Percentiles rank a stretch among this genome's conserved stretches.
Conservation (phyloP, 1,140 invertebrate genomes). For the Saccostrea glomerata region DNA sequence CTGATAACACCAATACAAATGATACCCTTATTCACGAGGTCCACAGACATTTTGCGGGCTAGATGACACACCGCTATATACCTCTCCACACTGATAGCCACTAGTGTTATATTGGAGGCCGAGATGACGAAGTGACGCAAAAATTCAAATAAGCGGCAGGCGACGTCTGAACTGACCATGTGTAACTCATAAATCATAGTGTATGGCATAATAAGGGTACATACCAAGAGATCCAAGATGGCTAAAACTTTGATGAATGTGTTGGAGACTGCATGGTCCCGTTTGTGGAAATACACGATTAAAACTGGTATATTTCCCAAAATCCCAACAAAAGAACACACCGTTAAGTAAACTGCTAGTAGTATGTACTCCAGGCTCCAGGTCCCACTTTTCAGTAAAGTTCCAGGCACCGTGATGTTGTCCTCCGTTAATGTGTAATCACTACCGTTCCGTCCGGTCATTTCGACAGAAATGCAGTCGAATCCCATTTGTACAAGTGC, state of each 20-base stretch:
- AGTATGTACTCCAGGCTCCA: constrained; percentile 54
- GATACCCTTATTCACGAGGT: constrained; percentile 64
- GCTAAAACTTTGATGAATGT: constrained; percentile 69
- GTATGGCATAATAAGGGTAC: constrained; percentile 69
- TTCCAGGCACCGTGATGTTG: background rate
- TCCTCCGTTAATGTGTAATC: background rate
- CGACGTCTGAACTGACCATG: constrained; percentile 62
- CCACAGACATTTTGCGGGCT: constrained; percentile 56
- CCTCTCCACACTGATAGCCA: constrained; percentile 69
- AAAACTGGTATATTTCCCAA: constrained; percentile 68
- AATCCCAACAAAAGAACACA: constrained; percentile 65
- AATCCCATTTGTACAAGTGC: constrained; percentile 41
- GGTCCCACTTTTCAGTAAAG: background rate
- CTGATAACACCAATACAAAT: constrained; percentile 61
- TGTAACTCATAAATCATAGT: constrained; percentile 69
- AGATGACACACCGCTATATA: constrained; percentile 66
- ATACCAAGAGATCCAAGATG: constrained; percentile 68
- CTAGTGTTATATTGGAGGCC: constrained; percentile 66
- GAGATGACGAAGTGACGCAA: constrained; percentile 64
- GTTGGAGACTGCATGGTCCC: constrained; percentile 64
- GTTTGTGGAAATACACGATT: constrained; percentile 65
- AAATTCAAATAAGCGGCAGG: constrained; percentile 66
- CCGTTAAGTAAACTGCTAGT: constrained; percentile 57
- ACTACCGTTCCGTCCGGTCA: background rate
- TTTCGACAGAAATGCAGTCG: constrained; percentile 31